phyloP scores from a whole-genome alignment of 2,797 vertebrate genomes.

The Synaphobranchus kaupii region DNA sequence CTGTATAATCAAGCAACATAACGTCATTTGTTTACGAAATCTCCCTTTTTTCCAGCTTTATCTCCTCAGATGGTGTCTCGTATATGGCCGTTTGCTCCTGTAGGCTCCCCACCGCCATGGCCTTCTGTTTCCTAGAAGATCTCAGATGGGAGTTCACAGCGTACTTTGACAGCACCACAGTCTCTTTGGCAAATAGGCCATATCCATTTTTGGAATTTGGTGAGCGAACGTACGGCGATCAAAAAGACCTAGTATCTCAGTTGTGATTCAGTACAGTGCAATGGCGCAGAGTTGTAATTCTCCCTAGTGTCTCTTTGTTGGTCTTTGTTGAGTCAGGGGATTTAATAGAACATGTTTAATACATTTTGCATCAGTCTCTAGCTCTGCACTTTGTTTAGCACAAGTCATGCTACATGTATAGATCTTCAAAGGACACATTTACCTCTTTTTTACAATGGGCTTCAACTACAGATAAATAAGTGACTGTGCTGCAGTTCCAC shows the following conservation, averaged over 20 bases:
- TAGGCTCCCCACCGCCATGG: constrained; percentile 83
- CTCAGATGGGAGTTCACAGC: constrained; percentile 89
- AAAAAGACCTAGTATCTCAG: background rate
- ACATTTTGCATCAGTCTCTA: background rate
- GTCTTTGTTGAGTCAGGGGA: background rate
- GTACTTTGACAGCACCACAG: constrained; percentile 74
- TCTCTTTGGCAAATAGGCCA: constrained; percentile 83
- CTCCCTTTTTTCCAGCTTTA: constrained; percentile 75
- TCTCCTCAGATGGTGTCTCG: constrained; percentile 82
- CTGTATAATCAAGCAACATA: constrained; percentile 19
- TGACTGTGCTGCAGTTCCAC: background rate
- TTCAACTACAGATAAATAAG: background rate
- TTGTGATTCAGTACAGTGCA: background rate
- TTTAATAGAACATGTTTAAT: background rate
- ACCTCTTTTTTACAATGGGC: background rate
- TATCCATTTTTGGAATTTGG: constrained; percentile 96
- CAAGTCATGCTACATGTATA: background rate
- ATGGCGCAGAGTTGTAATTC: background rate
- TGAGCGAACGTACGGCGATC: constrained; percentile 60
- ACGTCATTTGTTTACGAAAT: constrained; percentile 65
- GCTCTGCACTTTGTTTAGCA: background rate
- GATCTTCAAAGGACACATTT: background rate
- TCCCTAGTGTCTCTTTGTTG: background rate
- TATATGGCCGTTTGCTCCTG: constrained; percentile 89
- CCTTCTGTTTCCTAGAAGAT: constrained; percentile 95